Base-by-base conservation (phyloP, 2,888 invertebrate genomes). In the Lycocerus yunnanus region DNA sequence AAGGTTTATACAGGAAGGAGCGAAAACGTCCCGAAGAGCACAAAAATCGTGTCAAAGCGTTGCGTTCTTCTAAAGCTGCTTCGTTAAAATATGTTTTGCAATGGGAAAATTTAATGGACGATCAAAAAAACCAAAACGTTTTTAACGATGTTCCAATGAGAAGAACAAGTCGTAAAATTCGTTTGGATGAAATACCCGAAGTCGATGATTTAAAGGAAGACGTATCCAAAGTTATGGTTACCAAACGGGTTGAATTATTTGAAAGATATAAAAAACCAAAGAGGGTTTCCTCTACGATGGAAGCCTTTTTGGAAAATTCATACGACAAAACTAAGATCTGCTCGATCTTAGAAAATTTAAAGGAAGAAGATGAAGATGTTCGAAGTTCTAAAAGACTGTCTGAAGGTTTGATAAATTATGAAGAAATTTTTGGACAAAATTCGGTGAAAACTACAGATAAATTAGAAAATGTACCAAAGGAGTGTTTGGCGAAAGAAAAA, bases 31-130 rank as follows among this genome's bases (percentile, higher is more conserved):
- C 68, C 2, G 69, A 68, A 24, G 72, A 68, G 11, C 66, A 70
- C 3, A 75, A 66, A 18, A 20, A 60, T 2, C 60, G 65, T 1
- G 60, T 69, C 66, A 75, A 72, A 75, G 59, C 15, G 10, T 9
- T 58, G 18, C 27, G 72, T 14, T 4, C 59, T 5, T 10, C 69
- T 3, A 58, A 68, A 16, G 15, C 65, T 0, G 27, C 66, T 5
- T 69, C 75, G 8, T 20, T 72, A 24, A 75, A 72, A 15, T 72
- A 75, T 13, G 69, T 75, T 1, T 43, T 61, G 9, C 75, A 75
- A 15, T 75, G 75, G 75, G 75, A 75, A 58, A 69, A 72, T 20
- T 16, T 71, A 24, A 10, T 72, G 5, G 69, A 75, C 8, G 61
- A 72, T 3, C 58, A 69, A 13, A 68, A 71, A 58, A 59, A 15